Evolutionary conservation across 2,888 invertebrate genomes (phyloP), one percentile per base, ranked within the genome.

Genomic region (Dryobotodes eremita): DNA sequence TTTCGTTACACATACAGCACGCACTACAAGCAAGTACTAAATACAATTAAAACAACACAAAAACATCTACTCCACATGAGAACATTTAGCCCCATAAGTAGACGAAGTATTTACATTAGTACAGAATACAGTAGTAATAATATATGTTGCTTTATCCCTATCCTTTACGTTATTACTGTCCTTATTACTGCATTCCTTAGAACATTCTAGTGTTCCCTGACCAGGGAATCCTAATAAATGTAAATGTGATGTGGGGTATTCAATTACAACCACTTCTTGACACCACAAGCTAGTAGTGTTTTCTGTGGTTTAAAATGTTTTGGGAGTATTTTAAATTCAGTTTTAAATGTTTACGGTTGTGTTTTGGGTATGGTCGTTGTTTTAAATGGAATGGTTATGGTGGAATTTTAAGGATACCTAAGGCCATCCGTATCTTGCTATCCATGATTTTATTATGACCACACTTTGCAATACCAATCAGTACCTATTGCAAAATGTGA

Each of bases 241-340:
- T 84, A 83, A 84, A 86, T 86, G 65, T 75, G 79, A 86, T 75
- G 79, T 71, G 36, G 62, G 84, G 62, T 71, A 78, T 84, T 77
- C 85, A 84, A 80, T 87, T 87, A 72, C 77, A 59, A 42, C 53
- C 64, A 17, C 79, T 46, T 17, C 66, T 79, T 86, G 79, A 84
- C 72, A 84, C 75, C 55, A 75, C 46, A 26, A 62, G 4, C 8
- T 48, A n/a, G n/a, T n/a, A n/a, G n/a, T n/a, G n/a, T n/a, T 7
- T 31, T 48, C 17, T n/a, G 65, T 31, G 69, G 57, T 26, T 57
- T 42, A 13, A 15, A 36, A 50, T n/a, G 23, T 70, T 55, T 74
- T 36, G 17, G 11, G 36, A 46, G 23, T 5, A 55, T 1, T 75
- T 75, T 11, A 15, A 78, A 57, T 48, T 65, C 8, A 17, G 7